phyloP scores from a whole-genome alignment of 2,113 vertebrate genomes.

The Sorex araneus region DNA sequence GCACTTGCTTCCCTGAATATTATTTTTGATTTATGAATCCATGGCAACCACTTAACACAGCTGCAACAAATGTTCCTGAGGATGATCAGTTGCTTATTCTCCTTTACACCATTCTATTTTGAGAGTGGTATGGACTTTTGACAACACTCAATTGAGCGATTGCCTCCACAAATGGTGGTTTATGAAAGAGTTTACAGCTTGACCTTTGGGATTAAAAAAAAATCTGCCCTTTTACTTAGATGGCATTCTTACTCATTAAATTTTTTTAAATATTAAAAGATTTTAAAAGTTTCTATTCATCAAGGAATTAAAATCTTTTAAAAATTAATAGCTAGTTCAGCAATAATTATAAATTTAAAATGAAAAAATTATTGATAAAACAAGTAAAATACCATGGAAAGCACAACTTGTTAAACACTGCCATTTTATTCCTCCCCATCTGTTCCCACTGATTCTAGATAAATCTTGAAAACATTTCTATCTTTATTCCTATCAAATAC shows the following conservation, averaged over 20 bases:
- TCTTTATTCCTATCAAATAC: too few relatives aligned
- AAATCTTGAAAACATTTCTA: background rate
- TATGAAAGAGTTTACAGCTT: slow-evolving; percentile 26
- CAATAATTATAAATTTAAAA: too few relatives aligned
- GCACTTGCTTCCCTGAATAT: slow-evolving; percentile 59
- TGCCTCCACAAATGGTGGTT: background rate
- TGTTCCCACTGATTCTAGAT: background rate
- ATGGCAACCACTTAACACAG: slow-evolving; percentile 70
- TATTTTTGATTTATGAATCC: slow-evolving; percentile 65
- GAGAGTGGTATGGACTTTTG: slow-evolving; percentile 7
- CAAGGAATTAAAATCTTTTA: background rate
- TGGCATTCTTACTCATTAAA: background rate
- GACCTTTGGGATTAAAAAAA: background rate
- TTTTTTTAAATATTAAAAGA: background rate
- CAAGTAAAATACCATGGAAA: background rate
- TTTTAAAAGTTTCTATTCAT: background rate
- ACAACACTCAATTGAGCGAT: background rate
- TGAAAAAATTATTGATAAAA: background rate
- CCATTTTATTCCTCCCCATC: background rate
- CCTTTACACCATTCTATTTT: slow-evolving; percentile 67
- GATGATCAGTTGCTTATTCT: background rate
- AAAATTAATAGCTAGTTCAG: too few relatives aligned
- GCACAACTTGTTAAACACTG: background rate
- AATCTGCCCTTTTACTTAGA: slow-evolving; percentile 10
- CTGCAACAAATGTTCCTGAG: background rate